Percentiles rank a stretch among this genome's conserved stretches.
Conservation (phyloP, 2,888 invertebrate genomes). For the Mactromeris polynyma region DNA sequence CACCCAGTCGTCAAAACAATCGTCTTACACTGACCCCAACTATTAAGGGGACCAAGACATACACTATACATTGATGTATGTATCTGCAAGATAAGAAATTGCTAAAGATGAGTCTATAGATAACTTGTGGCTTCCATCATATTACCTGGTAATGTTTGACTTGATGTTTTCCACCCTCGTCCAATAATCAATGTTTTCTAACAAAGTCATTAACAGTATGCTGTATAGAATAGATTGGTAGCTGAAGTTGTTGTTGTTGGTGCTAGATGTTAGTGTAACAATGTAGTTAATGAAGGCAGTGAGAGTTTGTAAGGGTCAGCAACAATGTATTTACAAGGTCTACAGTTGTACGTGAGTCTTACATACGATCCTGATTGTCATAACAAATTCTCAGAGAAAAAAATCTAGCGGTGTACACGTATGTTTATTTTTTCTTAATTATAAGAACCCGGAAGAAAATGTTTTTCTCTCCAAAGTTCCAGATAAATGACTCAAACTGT, state of each 20-base stretch:
- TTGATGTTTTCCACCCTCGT: neutral
- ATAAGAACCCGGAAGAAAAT: constrained; percentile 1
- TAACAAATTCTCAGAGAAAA: neutral
- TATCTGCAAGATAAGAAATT: neutral
- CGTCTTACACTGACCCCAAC: neutral
- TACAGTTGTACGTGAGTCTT: neutral
- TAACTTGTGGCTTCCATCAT: neutral
- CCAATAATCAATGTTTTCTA: neutral
- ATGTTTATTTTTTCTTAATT: too few species aligned
- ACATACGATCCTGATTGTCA: neutral
- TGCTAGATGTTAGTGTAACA: neutral
- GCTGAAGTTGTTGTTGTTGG: neutral
- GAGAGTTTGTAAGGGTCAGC: neutral
- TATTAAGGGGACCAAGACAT: neutral
- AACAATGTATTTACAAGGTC: neutral
- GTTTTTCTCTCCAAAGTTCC: neutral
- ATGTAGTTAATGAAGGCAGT: constrained; percentile 1
- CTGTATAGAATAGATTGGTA: neutral
- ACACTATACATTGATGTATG: neutral
- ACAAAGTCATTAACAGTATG: neutral
- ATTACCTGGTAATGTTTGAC: neutral
- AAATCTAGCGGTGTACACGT: too few species aligned
- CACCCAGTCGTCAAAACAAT: neutral
- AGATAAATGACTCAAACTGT: neutral
- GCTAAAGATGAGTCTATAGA: neutral